phyloP scores from a whole-genome alignment of 2,113 vertebrate genomes.

The Corynorhinus townsendii region DNA sequence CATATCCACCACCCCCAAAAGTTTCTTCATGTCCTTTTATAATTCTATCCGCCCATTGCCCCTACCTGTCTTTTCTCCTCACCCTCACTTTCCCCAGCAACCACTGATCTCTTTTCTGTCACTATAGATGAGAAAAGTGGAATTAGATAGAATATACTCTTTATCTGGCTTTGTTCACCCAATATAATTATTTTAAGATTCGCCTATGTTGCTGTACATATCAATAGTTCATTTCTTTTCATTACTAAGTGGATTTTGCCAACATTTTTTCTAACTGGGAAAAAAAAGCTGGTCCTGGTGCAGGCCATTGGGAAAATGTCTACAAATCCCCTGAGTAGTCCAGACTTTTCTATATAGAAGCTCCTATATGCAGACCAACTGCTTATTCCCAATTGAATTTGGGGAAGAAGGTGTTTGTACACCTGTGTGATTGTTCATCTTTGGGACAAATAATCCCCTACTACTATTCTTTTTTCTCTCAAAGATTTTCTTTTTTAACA shows the following conservation, averaged over 20 bases:
- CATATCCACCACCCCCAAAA: not conserved
- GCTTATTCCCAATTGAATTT: not conserved
- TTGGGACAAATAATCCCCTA: not conserved
- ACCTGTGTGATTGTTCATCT: not conserved
- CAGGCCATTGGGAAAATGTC: not conserved
- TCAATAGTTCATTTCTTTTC: not conserved
- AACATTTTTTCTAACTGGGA: not conserved
- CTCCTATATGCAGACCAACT: not conserved
- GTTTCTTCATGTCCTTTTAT: not conserved
- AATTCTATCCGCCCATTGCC: not conserved
- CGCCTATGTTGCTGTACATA: not conserved
- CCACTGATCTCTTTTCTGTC: not conserved
- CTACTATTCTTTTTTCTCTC: not conserved
- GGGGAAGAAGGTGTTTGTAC: not conserved
- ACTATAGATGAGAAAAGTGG: not conserved
- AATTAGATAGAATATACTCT: not conserved
- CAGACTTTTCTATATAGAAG: not conserved
- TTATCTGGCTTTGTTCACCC: not conserved
- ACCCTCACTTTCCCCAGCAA: not conserved
- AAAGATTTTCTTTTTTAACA: too few relatives aligned
- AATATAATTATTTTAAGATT: not conserved
- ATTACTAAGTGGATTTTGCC: not conserved
- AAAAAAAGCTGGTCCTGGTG: not conserved
- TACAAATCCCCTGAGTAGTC: not conserved
- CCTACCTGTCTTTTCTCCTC: not conserved